Percentiles rank a stretch among this genome's conserved stretches.
Conservation (phyloP, 2,888 invertebrate genomes). For the Ochlodes sylvanus region DNA sequence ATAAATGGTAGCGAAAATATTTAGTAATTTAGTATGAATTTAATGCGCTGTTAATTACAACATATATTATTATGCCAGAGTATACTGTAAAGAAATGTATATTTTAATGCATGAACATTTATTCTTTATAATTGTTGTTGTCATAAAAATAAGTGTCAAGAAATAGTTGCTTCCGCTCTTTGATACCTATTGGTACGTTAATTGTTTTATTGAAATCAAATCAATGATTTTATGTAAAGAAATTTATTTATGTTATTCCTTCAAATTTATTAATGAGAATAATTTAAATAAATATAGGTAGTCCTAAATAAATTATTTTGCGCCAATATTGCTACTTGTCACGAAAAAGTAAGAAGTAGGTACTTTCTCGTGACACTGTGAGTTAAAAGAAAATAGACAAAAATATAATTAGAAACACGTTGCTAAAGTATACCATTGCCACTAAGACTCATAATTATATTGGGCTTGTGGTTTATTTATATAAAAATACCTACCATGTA, state of each 20-base stretch:
- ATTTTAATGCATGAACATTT: constrained; percentile 20
- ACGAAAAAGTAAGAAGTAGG: no score
- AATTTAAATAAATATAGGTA: not conserved
- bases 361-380: no score
- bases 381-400: no score
- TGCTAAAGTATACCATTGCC: not conserved
- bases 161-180: not conserved
- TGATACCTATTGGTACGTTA: not conserved
- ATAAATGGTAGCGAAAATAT: constrained; percentile 23
- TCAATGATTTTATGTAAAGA: not conserved
- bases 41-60: constrained; percentile 22
- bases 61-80: constrained; percentile 12
- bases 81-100: constrained; percentile 21
- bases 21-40: constrained; percentile 21
- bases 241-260: constrained; percentile 1
- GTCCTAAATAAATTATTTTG: not conserved
- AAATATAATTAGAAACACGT: no score
- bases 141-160: not conserved
- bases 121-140: constrained; percentile 26
- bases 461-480: not conserved
- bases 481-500: not conserved
- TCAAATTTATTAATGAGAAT: not conserved
- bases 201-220: not conserved
- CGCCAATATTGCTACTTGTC: not conserved
- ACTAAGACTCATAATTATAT: not conserved